Percentiles rank a stretch among this genome's conserved stretches.
These are phyloP conservation scores for Mesorhabditis belari DNA, from an alignment of 2,888 invertebrate species.

Conservation along the genomic window DNA sequence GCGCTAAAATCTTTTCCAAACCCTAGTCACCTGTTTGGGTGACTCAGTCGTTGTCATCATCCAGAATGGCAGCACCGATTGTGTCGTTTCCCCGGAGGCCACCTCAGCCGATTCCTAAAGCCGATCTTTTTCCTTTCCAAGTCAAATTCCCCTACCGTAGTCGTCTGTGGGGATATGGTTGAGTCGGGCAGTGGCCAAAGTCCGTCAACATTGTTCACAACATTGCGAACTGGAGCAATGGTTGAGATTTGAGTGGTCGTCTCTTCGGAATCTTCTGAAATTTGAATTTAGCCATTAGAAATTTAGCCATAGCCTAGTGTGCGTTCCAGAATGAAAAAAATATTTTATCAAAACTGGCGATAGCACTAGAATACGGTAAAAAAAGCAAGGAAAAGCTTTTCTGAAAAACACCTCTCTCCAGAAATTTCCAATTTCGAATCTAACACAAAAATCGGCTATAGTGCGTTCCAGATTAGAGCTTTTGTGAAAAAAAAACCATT, in stretches of 20 bases:
- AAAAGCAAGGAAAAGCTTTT: no score
- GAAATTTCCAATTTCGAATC: no score
- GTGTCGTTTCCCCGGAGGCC: constrained; percentile 7
- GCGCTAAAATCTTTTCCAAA: constrained; percentile 2
- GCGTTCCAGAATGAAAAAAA: neutral
- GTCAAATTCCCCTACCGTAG: neutral
- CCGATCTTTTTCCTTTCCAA: neutral
- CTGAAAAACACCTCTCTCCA: no score
- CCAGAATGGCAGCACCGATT: constrained; percentile 29
- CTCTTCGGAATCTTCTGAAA: neutral
- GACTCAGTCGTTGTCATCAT: constrained; percentile 19
- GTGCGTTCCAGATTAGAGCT: neutral
- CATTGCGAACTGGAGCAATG: no score
- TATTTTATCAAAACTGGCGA: neutral
- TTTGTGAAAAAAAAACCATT: neutral
- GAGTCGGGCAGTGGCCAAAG: neutral
- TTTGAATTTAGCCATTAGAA: neutral
- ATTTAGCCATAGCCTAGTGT: neutral
- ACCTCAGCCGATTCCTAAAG: neutral
- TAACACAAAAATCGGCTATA: no score
- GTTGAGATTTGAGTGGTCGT: neutral
- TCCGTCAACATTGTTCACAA: neutral
- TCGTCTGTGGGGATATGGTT: neutral
- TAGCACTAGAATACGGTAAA: no score
- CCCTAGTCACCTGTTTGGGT: constrained; percentile 3